Conservation (phyloP, 2,888 invertebrate species). For the Cephonodes hylas region DNA sequence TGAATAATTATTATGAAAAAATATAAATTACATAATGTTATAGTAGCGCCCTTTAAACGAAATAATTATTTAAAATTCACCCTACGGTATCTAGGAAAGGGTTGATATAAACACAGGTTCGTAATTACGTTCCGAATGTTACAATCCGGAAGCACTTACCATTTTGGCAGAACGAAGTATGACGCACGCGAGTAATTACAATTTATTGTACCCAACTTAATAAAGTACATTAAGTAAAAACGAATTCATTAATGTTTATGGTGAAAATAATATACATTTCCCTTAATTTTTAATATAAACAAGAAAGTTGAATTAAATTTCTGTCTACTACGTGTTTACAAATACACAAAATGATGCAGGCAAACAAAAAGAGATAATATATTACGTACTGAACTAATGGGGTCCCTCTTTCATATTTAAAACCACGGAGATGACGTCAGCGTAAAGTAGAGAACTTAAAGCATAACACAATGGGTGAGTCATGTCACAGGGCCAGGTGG, state of each 20-base stretch:
- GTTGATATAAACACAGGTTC: background rate
- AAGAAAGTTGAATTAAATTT: too few species aligned
- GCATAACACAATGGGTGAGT: background rate
- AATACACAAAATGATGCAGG: background rate
- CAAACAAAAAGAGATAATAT: background rate
- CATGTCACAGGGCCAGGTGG: background rate
- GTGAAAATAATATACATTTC: background rate
- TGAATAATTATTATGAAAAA: background rate
- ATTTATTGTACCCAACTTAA: background rate
- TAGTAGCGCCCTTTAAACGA: background rate
- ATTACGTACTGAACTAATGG: background rate
- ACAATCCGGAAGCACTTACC: background rate
- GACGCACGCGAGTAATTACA: background rate
- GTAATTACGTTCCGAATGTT: background rate
- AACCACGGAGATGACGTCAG: background rate
- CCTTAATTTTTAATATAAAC: background rate
- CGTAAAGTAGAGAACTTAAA: background rate
- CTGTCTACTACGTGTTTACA: too few species aligned
- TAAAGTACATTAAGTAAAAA: background rate
- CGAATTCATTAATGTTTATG: background rate
- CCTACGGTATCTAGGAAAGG: background rate
- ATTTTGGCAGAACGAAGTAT: background rate
- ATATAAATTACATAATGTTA: background rate
- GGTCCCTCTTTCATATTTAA: background rate
- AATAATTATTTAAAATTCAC: background rate